Base-by-base conservation (phyloP, 1,140 invertebrate genomes). In the Lerema accius region DNA sequence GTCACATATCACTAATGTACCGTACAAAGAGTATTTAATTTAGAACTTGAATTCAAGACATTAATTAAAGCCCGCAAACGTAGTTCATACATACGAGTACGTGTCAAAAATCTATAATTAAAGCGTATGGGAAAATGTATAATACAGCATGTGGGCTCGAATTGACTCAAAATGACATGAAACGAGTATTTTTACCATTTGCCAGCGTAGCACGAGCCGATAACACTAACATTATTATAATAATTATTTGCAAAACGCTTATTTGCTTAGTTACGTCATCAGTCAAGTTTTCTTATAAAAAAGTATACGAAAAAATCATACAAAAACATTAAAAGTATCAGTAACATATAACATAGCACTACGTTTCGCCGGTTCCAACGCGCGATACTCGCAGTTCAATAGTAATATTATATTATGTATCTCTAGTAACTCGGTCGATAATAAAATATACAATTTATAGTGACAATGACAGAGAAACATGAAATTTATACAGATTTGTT, bases 181-280 rank as follows among this genome's bases (percentile, higher is more conserved):
- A 28, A 49, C 46, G 13, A 32, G 32, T 28, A 13, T 23, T 19
- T 28, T 28, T 49, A 28, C 11, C 46, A 26, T n/a, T 26, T 16
- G 46, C 23, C 0, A 46, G 45, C 45, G 3, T 11, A 46, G 14
- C 28, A 32, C 28, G 28, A 32, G 3, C 14, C 45, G 19, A 49
- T 14, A 48, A 48, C 9, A 32, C 46, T 49, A 49, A 49, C 6
- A 16, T 35, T 49, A 49, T 14, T 3, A 49, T 49, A 49, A 28
- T 49, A 40, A 43, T 43, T 39, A 37, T 4, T 39, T 19, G 49
- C 49, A 51, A 51, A 39, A 51, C 9, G 49, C 49, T 51, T 51
- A 51, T 37, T 51, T 51, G 49, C 49, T 51, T 51, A 51, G 16
- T 51, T 51, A 51, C 49, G 49, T 51, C 49, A 51, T 51, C 49